These are phyloP conservation scores for Dreissena polymorpha DNA, from an alignment of 1,140 invertebrate genomes.

Conservation along the genomic window DNA sequence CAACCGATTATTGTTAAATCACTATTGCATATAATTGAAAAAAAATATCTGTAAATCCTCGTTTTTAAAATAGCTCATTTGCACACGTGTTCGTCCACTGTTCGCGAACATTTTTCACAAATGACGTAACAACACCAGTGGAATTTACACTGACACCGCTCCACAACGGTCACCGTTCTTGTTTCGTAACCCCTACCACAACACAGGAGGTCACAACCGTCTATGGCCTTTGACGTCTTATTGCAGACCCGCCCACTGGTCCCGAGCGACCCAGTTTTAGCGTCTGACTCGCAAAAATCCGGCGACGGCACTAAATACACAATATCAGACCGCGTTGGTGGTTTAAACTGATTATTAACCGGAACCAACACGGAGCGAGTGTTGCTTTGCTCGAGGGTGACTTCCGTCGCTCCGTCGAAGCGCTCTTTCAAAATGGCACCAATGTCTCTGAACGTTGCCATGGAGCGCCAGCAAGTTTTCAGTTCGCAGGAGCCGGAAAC, in stretches of 20 bases:
- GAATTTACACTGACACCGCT: slow-evolving; percentile 83
- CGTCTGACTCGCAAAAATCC: slow-evolving; percentile 94
- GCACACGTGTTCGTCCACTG: slow-evolving; percentile 76
- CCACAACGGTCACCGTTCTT: slow-evolving; percentile 84
- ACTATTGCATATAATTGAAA: too few relatives aligned
- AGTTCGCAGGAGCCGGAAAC: slow-evolving; percentile 97
- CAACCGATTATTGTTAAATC: too few relatives aligned
- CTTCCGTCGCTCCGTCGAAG: slow-evolving; percentile 90
- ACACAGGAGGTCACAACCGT: slow-evolving; percentile 82
- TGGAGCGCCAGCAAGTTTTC: slow-evolving; percentile 96
- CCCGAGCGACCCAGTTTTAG: slow-evolving; percentile 78
- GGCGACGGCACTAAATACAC: slow-evolving; percentile 96
- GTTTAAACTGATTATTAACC: slow-evolving; percentile 76
- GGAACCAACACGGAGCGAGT: slow-evolving; percentile 70
- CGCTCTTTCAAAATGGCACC: slow-evolving; percentile 90
- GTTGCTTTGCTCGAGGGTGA: slow-evolving; percentile 77
- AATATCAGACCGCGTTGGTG: slow-evolving; percentile 84
- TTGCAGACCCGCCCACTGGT: slow-evolving; percentile 80
- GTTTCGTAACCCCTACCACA: slow-evolving; percentile 81
- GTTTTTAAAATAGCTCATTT: slow-evolving; percentile 62
- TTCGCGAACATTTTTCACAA: slow-evolving; percentile 79
- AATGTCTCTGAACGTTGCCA: slow-evolving; percentile 91
- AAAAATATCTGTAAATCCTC: neutral
- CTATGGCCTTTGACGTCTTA: slow-evolving; percentile 78
- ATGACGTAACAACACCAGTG: slow-evolving; percentile 81